phyloP scores from a whole-genome alignment of 2,888 invertebrate genomes.

The Drosophila aldrichi region DNA sequence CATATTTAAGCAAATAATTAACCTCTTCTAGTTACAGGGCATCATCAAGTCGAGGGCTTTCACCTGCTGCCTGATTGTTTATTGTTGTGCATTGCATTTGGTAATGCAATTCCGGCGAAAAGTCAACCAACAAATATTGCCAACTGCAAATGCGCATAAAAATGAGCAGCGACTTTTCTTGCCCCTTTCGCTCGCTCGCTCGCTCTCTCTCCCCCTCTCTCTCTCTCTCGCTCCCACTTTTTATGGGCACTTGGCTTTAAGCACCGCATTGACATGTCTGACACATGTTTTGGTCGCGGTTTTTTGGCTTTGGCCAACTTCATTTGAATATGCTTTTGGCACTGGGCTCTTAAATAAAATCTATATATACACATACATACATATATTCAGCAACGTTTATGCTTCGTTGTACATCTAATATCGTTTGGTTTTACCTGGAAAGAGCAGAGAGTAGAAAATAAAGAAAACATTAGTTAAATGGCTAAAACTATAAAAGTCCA shows the following conservation, averaged over 20 bases:
- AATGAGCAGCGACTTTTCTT: constrained; percentile 44
- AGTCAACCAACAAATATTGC: constrained; percentile 34
- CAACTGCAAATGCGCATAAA: constrained; percentile 54
- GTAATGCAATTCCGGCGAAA: constrained; percentile 40
- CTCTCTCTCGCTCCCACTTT: background rate
- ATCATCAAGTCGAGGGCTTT: background rate
- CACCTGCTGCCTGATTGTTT: background rate
- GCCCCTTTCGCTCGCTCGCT: background rate
- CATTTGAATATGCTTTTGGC: constrained; percentile 76
- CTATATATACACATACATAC: background rate
- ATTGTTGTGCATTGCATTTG: constrained; percentile 30
- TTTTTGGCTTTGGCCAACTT: constrained; percentile 63
- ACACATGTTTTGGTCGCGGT: constrained; percentile 72
- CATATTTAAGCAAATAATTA: background rate
- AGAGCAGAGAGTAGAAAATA: constrained; percentile 29
- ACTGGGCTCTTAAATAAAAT: constrained; percentile 65
- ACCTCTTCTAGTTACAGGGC: constrained; percentile 6
- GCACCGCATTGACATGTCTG: constrained; percentile 71
- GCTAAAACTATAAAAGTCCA: constrained; percentile 4
- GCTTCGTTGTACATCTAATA: constrained; percentile 21
- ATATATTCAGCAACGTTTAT: constrained; percentile 36
- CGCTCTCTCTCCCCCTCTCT: background rate
- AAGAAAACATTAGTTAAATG: constrained; percentile 17
- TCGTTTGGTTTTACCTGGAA: constrained; percentile 62
- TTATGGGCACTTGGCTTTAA: constrained; percentile 35